Percentiles rank a stretch among this genome's conserved stretches.
Evolutionary conservation across 2,888 invertebrate species (phyloP).

Genomic region (Andrena haemorrhoa): DNA sequence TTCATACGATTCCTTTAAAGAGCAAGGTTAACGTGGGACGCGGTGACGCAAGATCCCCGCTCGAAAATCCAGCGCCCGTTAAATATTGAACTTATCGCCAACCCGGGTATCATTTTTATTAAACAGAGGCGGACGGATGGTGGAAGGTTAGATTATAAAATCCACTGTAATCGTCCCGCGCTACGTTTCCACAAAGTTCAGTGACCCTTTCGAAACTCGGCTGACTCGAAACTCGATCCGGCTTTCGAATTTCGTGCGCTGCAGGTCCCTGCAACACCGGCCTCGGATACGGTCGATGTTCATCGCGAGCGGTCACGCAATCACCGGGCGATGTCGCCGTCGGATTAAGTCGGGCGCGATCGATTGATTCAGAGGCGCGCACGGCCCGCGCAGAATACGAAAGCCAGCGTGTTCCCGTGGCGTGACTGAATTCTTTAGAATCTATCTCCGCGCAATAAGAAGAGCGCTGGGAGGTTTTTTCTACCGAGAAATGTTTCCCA

Average conservation of each 20-base stretch:
- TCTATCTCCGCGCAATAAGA: too few species aligned
- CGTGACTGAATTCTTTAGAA: background rate
- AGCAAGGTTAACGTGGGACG: constrained; percentile 7
- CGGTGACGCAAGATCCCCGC: background rate
- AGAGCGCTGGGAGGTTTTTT: background rate
- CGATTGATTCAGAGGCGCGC: constrained; percentile 43
- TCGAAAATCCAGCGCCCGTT: background rate
- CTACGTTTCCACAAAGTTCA: background rate
- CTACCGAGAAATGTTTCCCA: background rate
- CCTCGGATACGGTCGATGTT: constrained; percentile 62
- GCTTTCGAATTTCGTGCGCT: background rate
- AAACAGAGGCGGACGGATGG: background rate
- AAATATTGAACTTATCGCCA: background rate
- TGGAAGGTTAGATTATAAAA: background rate
- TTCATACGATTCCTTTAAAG: constrained; percentile 43
- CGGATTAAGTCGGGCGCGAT: constrained; percentile 45
- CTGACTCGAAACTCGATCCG: background rate
- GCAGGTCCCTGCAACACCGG: constrained; percentile 72
- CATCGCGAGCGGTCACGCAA: constrained; percentile 30
- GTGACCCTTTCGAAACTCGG: background rate
- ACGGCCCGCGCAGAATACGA: background rate
- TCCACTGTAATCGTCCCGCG: background rate
- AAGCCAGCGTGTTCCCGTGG: background rate
- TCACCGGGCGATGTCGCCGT: constrained; percentile 72
- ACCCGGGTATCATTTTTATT: background rate